Evolutionary conservation across 2,888 invertebrate species (phyloP), one percentile per base, ranked within the genome.

Genomic region (Neelides folsomi): DNA sequence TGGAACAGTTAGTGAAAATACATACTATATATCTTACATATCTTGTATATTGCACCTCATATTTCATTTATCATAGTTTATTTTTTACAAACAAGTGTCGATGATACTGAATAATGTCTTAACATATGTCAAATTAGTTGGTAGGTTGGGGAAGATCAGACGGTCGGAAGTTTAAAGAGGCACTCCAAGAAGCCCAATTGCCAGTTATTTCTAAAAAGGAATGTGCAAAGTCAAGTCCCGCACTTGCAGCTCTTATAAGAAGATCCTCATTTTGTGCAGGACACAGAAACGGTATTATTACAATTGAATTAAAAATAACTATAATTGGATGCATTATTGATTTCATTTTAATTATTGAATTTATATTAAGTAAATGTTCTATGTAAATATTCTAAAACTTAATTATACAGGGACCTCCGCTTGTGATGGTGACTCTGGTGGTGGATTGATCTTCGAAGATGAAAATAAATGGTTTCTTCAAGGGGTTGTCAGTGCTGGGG

Each of bases 201-300:
- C 69, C 74, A 52, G 70, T 79, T 1, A 73, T 79, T 15, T 68
- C 72, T n/a, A 73, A 75, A 43, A 66, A 71, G 0, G 70, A 72
- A 1, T 80, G 80, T 63, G 70, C 75, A 2, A 59, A 68, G 1
- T 71, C 71, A 48, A 72, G 75, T 44, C 70, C 71, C 1, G 66
- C 67, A 36, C 79, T 80, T 65, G 65, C 67, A 13, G 72, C 71
- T 53, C 73, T 77, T 47, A 64, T 80, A 12, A 76, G 77, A 49
- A 77, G 76, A 59, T 77, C 79, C 47, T 75, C 77, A 1, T 77
- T 80, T 63, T 80, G 80, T 65, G 80, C 77, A 49, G 79, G 79
- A 46, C 78, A 75, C 69, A 72, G 72, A 43, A 78, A 79, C 52
- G 72, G 70, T 63, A 64, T 55, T 51, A 55, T 19, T 41, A 41